These are phyloP conservation scores for Piezodorus guildinii DNA, from an alignment of 1,140 invertebrate genomes.

Conservation along the genomic window DNA sequence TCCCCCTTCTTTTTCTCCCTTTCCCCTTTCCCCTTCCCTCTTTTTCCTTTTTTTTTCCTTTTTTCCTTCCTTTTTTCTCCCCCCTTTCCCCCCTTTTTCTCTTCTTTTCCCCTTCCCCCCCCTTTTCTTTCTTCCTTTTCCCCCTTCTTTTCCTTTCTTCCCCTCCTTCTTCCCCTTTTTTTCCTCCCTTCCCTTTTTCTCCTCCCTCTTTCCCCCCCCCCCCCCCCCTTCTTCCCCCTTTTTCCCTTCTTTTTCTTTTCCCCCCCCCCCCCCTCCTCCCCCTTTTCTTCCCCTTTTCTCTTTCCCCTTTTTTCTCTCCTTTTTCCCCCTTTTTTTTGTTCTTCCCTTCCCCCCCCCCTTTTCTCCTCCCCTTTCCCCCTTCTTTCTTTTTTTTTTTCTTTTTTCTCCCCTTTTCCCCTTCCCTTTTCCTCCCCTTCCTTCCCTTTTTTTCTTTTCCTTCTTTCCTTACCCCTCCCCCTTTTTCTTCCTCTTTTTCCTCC, in stretches of 20 bases:
- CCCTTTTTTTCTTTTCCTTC: constrained; percentile 9
- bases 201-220: not conserved
- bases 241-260: not conserved
- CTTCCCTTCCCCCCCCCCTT: constrained; percentile 28
- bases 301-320: constrained; percentile 24
- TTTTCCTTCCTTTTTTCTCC: no score
- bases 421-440: constrained; percentile 18
- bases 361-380: constrained; percentile 19
- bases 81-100: no score
- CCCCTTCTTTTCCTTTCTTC: no score
- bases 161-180: not conserved
- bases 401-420: not conserved
- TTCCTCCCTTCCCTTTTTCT: not conserved
- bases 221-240: not conserved
- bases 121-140: no score
- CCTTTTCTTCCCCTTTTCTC: constrained; percentile 19
- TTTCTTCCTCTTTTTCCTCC: constrained; percentile 26
- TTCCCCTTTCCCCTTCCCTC: no score
- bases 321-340: constrained; percentile 21
- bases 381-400: constrained; percentile 1
- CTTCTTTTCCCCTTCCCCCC: no score
- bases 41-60: no score
- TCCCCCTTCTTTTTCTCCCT: no score
- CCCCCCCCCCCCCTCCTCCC: not conserved
- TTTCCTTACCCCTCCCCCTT: constrained; percentile 3